A percentile compares a stretch with the other conserved stretches of the same genome.
Conservation (phyloP, 2,888 invertebrate genomes). For the Tachystola acroxantha region DNA sequence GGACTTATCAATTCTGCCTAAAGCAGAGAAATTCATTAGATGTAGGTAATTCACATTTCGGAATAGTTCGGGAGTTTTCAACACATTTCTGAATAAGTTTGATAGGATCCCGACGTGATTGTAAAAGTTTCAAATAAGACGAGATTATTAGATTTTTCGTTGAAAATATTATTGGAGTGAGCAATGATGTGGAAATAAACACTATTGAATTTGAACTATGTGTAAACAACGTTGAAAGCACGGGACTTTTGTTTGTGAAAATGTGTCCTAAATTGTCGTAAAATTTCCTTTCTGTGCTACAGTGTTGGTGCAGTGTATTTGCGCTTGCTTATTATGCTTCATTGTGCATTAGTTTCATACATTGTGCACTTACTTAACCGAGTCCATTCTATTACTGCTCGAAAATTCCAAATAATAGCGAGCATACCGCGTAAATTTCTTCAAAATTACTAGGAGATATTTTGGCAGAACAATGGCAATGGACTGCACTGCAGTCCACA, state of each 20-base stretch:
- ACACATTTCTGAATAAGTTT: slow-evolving; percentile 17
- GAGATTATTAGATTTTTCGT: slow-evolving; percentile 4
- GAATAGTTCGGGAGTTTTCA: neutral
- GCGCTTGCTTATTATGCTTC: no score
- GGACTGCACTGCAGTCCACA: no score
- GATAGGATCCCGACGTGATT: slow-evolving; percentile 20
- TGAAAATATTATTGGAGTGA: slow-evolving; percentile 9
- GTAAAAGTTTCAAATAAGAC: slow-evolving; percentile 14
- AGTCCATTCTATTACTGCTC: no score
- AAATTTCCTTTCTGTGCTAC: no score
- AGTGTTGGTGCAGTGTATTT: no score
- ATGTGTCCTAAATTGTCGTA: neutral
- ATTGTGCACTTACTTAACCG: no score
- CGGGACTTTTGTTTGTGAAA: neutral
- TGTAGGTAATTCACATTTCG: no score
- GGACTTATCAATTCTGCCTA: no score
- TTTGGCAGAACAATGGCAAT: neutral
- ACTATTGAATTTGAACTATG: slow-evolving; percentile 3
- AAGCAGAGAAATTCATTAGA: no score
- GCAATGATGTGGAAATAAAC: slow-evolving; percentile 9
- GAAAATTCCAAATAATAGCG: no score
- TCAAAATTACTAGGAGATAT: neutral
- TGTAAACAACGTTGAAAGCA: slow-evolving; percentile 5
- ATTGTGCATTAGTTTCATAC: no score
- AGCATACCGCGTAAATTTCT: no score